A percentile compares a stretch with the other conserved stretches of the same genome.
phyloP scores from a whole-genome alignment of 2,113 vertebrate species.

The Dipodomys spectabilis region DNA sequence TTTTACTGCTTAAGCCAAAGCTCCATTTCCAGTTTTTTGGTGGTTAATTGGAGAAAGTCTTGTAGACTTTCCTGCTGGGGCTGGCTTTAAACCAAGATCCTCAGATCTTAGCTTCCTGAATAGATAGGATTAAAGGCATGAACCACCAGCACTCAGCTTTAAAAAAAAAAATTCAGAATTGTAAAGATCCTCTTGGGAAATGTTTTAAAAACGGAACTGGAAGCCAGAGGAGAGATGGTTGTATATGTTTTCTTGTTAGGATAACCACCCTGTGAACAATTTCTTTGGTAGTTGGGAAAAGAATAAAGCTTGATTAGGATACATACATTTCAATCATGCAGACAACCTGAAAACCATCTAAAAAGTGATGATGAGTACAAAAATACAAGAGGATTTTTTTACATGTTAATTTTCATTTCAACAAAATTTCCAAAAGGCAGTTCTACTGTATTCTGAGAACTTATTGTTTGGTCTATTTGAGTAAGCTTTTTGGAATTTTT shows the following conservation, averaged over 20 bases:
- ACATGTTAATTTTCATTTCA: neutral
- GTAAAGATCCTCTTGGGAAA: neutral
- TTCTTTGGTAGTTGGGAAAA: constrained; percentile 30
- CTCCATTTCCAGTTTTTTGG: too few species aligned
- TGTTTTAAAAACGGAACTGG: neutral
- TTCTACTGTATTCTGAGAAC: neutral
- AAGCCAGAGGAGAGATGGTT: neutral
- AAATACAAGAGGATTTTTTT: neutral
- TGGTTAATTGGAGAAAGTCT: too few species aligned
- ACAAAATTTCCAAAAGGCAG: neutral
- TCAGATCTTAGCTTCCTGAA: too few species aligned
- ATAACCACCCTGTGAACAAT: neutral
- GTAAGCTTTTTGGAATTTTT: constrained; percentile 28
- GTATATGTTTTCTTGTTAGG: neutral
- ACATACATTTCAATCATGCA: neutral
- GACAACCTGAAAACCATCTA: neutral
- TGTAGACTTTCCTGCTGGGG: too few species aligned
- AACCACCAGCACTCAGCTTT: too few species aligned
- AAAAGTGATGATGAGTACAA: neutral
- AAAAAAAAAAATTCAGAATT: neutral
- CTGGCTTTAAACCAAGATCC: too few species aligned
- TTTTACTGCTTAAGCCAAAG: too few species aligned
- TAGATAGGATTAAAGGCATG: too few species aligned
- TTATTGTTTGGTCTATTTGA: neutral
- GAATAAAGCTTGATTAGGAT: constrained; percentile 28